phyloP scores from a whole-genome alignment of 1,140 invertebrate species.

The Tetramorium parvispinum region DNA sequence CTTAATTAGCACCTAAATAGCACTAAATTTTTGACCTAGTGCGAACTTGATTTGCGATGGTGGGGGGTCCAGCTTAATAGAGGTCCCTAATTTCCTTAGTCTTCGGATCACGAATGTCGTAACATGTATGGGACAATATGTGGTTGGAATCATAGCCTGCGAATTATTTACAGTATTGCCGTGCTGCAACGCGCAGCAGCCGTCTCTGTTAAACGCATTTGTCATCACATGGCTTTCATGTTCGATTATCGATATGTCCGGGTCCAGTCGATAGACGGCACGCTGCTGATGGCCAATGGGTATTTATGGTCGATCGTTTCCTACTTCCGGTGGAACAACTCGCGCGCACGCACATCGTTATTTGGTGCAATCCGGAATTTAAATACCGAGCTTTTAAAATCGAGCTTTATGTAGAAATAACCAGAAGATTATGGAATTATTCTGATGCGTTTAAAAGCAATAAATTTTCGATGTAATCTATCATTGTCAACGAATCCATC shows the following conservation, averaged over 20 bases:
- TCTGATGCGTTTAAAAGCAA: neutral
- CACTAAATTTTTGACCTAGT: no score
- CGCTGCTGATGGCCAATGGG: conserved; percentile 40
- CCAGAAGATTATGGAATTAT: conserved; percentile 5
- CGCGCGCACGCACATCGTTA: neutral
- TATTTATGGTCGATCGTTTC: conserved; percentile 71
- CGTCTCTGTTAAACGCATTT: conserved; percentile 72
- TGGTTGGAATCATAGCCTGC: conserved; percentile 32
- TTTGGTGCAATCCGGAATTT: conserved; percentile 25
- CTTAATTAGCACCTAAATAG: no score
- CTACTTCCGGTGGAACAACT: conserved; percentile 56
- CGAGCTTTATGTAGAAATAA: neutral
- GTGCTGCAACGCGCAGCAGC: conserved; percentile 17
- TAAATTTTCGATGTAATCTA: neutral
- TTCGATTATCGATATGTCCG: conserved; percentile 73
- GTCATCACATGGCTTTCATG: conserved; percentile 65
- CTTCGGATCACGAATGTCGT: conserved; percentile 32
- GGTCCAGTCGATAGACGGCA: conserved; percentile 52
- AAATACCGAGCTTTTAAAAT: conserved; percentile 12
- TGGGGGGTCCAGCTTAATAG: no score
- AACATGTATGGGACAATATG: conserved; percentile 44
- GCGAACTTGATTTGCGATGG: no score
- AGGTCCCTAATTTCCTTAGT: no score
- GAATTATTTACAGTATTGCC: conserved; percentile 73
- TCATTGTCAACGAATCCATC: neutral